phyloP scores from a whole-genome alignment of 2,888 invertebrate species.

The Lasioglossum marginatum region DNA sequence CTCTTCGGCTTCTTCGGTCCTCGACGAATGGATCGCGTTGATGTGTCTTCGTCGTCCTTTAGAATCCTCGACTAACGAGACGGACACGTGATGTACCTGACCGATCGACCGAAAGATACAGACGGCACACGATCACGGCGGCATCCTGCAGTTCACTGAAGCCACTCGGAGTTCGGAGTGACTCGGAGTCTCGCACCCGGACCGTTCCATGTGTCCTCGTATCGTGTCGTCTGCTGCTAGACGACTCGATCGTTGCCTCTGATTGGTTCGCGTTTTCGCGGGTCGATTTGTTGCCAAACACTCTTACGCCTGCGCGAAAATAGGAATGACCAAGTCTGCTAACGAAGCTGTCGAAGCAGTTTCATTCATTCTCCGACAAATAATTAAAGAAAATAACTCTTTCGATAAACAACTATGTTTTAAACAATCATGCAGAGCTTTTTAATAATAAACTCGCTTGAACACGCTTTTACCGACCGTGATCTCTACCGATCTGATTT shows the following conservation, averaged over 20 bases:
- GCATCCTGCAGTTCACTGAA: constrained; percentile 81
- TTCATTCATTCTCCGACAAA: too few species aligned
- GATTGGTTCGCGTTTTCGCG: constrained; percentile 79
- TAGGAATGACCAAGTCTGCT: neutral
- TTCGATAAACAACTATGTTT: neutral
- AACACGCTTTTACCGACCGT: neutral
- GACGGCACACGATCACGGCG: constrained; percentile 76
- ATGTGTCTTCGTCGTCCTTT: neutral
- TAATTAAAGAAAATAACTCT: neutral
- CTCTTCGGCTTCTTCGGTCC: neutral
- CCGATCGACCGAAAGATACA: constrained; percentile 36
- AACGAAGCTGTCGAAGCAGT: neutral
- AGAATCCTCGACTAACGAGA: neutral
- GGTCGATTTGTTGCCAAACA: constrained; percentile 80
- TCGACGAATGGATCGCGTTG: neutral
- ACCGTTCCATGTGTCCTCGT: constrained; percentile 29
- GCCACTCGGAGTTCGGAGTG: neutral
- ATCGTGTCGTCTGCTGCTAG: constrained; percentile 54
- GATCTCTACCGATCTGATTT: neutral
- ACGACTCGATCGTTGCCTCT: constrained; percentile 20
- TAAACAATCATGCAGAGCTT: too few species aligned
- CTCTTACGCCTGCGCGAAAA: constrained; percentile 71
- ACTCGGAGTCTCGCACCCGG: neutral
- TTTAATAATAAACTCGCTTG: neutral
- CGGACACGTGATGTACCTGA: constrained; percentile 54